phyloP scores from a whole-genome alignment of 2,797 vertebrate genomes.

The Tangara arthus region DNA sequence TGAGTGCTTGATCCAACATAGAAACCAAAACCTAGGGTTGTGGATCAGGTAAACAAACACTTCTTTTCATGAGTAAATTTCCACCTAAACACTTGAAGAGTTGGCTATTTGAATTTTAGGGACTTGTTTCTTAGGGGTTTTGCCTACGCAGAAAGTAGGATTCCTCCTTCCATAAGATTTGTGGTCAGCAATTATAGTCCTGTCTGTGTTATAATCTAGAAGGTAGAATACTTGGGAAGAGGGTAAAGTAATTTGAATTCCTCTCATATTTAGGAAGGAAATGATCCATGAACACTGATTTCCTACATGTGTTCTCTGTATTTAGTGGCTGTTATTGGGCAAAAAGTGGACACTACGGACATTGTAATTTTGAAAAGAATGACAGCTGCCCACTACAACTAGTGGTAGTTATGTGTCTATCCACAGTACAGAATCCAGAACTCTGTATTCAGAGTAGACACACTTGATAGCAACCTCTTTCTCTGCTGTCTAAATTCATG shows the following conservation, averaged over 20 bases:
- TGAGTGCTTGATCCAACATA: background rate
- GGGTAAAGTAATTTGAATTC: background rate
- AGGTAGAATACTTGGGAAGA: background rate
- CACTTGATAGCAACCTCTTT: background rate
- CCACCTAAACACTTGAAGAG: background rate
- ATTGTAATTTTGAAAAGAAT: background rate
- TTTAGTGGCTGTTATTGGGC: background rate
- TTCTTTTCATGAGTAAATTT: background rate
- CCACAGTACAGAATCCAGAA: background rate
- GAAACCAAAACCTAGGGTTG: background rate
- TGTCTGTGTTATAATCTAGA: background rate
- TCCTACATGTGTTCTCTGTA: background rate
- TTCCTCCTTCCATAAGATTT: background rate
- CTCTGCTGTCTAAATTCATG: background rate
- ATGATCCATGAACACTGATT: background rate
- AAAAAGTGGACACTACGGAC: background rate
- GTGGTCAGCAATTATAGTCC: background rate
- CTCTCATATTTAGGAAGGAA: background rate
- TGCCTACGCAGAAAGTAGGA: background rate
- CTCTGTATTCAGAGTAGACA: background rate
- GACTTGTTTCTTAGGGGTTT: background rate
- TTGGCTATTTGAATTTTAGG: background rate
- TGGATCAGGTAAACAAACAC: background rate
- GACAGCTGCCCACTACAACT: background rate
- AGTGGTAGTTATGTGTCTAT: background rate